A percentile compares a stretch with the other conserved stretches of the same genome.
Evolutionary conservation across 2,888 invertebrate species (phyloP).

Genomic region (Amitus sp.): DNA sequence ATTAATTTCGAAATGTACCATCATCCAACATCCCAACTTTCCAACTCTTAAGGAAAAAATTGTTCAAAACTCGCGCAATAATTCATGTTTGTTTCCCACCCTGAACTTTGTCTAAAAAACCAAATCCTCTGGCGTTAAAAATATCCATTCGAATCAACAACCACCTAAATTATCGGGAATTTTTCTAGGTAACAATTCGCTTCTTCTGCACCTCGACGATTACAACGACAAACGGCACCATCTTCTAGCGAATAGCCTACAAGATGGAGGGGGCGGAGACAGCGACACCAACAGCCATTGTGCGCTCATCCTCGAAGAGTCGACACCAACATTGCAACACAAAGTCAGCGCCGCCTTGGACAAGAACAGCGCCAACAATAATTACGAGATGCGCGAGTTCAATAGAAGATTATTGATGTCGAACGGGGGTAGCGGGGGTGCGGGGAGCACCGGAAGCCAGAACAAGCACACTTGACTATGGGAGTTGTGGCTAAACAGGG

Average conservation of each 20-base stretch:
- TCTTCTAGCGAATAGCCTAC: slow-evolving; percentile 54
- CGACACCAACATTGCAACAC: slow-evolving; percentile 58
- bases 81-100: no score
- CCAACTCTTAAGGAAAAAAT: no score
- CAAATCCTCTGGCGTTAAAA: no score
- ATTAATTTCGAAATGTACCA: no score
- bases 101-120: no score
- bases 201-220: slow-evolving; percentile 57
- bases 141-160: no score
- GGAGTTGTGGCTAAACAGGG: slow-evolving; percentile 61
- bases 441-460: slow-evolving; percentile 67
- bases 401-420: slow-evolving; percentile 63
- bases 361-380: slow-evolving; percentile 80
- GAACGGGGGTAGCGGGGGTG: slow-evolving; percentile 60
- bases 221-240: slow-evolving; percentile 66
- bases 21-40: no score
- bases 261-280: slow-evolving; percentile 69
- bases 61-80: no score
- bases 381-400: slow-evolving; percentile 82
- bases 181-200: slow-evolving; percentile 54
- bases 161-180: slow-evolving; percentile 12
- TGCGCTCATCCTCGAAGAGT: slow-evolving; percentile 68
- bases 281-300: slow-evolving; percentile 71
- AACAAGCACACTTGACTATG: slow-evolving; percentile 63
- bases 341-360: slow-evolving; percentile 64